These are phyloP conservation scores for Pachycephala philippinensis DNA, from an alignment of 2,113 vertebrate genomes.

Conservation along the genomic window DNA sequence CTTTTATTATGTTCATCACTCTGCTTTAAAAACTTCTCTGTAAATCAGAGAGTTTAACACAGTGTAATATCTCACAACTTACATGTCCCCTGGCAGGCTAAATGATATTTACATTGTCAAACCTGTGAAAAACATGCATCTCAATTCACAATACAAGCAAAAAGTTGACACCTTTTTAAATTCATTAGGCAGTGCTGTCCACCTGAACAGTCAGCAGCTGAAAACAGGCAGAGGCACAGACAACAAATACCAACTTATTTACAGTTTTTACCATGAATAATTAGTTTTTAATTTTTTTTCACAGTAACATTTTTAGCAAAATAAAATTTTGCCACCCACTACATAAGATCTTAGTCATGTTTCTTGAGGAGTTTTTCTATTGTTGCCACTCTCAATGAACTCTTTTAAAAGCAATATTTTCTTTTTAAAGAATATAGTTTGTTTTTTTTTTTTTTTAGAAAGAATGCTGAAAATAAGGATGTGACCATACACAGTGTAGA, in stretches of 20 bases:
- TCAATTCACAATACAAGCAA: neutral
- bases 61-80: neutral
- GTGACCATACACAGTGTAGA: accelerated
- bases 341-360: neutral
- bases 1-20: neutral
- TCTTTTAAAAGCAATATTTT: neutral
- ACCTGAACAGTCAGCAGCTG: neutral
- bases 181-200: neutral
- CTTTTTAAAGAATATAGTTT: neutral
- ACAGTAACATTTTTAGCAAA: neutral
- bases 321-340: accelerated
- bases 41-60: neutral
- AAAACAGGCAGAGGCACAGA: neutral
- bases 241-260: neutral
- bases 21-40: neutral
- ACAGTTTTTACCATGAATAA: neutral
- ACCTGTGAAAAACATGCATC: neutral
- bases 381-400: neutral
- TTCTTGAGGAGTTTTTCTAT: neutral
- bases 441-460: neutral
- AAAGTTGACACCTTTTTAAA: neutral
- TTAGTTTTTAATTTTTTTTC: neutral
- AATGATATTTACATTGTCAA: neutral
- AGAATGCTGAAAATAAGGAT: neutral
- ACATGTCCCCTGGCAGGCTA: neutral